A percentile compares a stretch with the other conserved stretches of the same genome.
phyloP scores from a whole-genome alignment of 1,140 invertebrate genomes.

The Mizuhopecten yessoensis region DNA sequence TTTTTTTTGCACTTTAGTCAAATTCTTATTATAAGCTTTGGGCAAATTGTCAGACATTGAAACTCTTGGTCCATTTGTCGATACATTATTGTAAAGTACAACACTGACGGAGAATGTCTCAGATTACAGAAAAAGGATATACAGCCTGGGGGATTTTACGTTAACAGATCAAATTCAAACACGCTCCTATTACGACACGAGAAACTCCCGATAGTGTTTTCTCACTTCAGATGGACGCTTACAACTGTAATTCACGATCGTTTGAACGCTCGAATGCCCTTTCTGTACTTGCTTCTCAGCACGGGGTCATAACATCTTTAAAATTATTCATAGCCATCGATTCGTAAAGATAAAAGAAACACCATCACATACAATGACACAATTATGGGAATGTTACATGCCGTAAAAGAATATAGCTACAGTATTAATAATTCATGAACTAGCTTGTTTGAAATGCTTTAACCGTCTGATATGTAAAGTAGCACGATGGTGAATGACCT shows the following conservation, averaged over 20 bases:
- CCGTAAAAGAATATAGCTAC: background rate
- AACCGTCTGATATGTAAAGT: background rate
- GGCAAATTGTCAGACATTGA: no score
- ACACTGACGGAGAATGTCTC: no score
- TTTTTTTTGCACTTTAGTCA: no score
- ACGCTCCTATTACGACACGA: no score
- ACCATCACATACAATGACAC: background rate
- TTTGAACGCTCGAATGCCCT: background rate
- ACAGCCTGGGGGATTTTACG: no score
- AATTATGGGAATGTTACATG: background rate
- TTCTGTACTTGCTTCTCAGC: background rate
- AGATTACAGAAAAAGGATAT: no score
- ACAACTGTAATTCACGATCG: background rate
- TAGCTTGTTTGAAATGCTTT: background rate
- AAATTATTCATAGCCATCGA: conserved; percentile 27
- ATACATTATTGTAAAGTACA: no score
- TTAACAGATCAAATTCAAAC: no score
- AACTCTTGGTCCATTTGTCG: no score
- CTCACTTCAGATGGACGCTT: no score
- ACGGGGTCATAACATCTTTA: background rate
- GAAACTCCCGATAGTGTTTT: no score
- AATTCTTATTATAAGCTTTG: no score
- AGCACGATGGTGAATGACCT: background rate
- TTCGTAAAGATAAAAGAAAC: background rate
- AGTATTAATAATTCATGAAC: background rate